These are phyloP conservation scores for Notamacropus eugenii DNA, from an alignment of 2,797 vertebrate genomes.

Conservation along the genomic window DNA sequence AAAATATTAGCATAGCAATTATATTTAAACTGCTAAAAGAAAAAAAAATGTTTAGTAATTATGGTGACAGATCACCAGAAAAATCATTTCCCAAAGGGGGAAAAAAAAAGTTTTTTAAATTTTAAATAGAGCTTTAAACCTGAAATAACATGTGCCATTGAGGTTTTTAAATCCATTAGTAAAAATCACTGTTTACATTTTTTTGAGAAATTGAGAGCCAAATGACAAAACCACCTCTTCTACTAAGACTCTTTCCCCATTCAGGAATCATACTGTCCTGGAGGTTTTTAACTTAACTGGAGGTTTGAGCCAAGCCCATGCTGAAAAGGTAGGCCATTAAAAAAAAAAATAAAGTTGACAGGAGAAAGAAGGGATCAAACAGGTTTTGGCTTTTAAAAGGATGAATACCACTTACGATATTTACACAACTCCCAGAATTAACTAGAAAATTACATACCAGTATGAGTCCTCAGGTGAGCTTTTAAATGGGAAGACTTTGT, in stretches of 20 bases:
- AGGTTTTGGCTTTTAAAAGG: conserved; percentile 75
- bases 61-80: conserved; percentile 32
- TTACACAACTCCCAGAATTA: conserved; percentile 71
- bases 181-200: conserved; percentile 68
- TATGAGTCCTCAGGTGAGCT: conserved; percentile 97
- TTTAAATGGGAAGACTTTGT: conserved; percentile 99
- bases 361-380: conserved; percentile 76
- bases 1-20: conserved; percentile 36
- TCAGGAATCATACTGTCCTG: conserved; percentile 46
- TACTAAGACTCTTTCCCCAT: conserved; percentile 47
- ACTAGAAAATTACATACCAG: conserved; percentile 90
- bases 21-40: not conserved
- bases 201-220: conserved; percentile 51
- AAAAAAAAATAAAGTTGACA: conserved; percentile 74
- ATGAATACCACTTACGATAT: conserved; percentile 81
- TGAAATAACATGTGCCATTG: conserved; percentile 51
- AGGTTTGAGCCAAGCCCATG: conserved; percentile 68
- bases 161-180: conserved; percentile 70
- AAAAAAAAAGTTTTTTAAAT: not conserved
- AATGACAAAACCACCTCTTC: conserved; percentile 57
- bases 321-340: conserved; percentile 77
- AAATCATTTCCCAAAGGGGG: conserved; percentile 34
- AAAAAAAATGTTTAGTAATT: conserved; percentile 26
- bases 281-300: conserved; percentile 70
- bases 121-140: conserved; percentile 19